These are phyloP conservation scores for Sciurus carolinensis DNA, from an alignment of 2,797 vertebrate genomes.

Conservation along the genomic window DNA sequence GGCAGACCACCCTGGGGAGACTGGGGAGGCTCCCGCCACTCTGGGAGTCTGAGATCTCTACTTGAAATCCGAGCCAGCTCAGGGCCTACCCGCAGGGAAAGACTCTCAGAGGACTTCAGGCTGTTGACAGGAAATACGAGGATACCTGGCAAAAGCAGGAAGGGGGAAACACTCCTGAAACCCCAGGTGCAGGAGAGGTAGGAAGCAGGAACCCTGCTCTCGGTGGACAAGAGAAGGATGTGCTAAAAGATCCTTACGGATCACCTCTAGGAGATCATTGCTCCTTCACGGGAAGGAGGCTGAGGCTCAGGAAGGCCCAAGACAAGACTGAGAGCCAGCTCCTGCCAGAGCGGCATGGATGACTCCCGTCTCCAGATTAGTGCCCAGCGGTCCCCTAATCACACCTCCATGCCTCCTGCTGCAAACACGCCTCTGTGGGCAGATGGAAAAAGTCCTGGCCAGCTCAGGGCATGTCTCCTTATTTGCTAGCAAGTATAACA, in stretches of 20 bases:
- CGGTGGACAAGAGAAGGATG: background rate
- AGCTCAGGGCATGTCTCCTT: background rate
- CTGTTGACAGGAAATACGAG: background rate
- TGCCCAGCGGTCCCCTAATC: background rate
- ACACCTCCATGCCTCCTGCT: background rate
- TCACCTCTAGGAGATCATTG: background rate
- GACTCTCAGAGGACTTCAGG: background rate
- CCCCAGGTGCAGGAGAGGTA: no score
- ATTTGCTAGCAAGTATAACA: slow-evolving; percentile 35
- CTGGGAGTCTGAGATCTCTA: background rate
- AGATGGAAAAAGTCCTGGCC: slow-evolving; percentile 11
- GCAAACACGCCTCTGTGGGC: background rate
- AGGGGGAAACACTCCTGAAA: background rate
- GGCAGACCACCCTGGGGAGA: background rate
- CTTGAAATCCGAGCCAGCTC: background rate
- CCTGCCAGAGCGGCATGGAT: fast-evolving
- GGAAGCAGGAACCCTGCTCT: background rate
- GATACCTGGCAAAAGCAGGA: background rate
- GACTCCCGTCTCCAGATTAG: background rate
- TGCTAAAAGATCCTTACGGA: background rate
- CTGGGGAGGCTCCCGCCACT: background rate
- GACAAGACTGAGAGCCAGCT: background rate
- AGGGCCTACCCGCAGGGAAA: background rate
- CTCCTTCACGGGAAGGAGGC: background rate
- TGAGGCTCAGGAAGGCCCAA: background rate